phyloP scores from a whole-genome alignment of 2,888 invertebrate genomes.

The Torymus aiolomorphi region DNA sequence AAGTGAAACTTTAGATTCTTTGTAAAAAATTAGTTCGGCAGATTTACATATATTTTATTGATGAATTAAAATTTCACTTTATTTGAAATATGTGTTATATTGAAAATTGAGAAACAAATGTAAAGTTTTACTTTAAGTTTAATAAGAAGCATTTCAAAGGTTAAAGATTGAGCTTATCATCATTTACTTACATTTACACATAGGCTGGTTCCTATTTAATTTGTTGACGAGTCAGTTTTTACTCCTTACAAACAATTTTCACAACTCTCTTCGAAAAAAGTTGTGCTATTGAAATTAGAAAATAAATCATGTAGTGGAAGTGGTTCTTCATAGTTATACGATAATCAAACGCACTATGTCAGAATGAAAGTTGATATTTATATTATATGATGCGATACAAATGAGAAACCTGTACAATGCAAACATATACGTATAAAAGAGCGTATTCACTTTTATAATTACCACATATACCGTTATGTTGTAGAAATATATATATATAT shows the following conservation, averaged over 20 bases:
- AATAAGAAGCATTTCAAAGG: no score
- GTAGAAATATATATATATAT: constrained; percentile 31
- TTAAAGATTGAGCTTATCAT: neutral
- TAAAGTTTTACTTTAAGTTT: no score
- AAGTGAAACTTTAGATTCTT: no score
- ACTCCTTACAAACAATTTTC: no score
- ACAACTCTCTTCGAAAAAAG: neutral
- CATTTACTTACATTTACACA: constrained; percentile 41
- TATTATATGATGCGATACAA: constrained; percentile 30
- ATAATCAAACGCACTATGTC: constrained; percentile 44
- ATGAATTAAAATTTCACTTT: no score
- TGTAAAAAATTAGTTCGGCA: no score
- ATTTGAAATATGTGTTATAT: neutral
- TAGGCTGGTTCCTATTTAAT: constrained; percentile 69
- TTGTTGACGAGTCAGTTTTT: constrained; percentile 56
- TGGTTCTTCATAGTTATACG: constrained; percentile 37
- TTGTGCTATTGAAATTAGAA: constrained; percentile 23
- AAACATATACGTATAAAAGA: constrained; percentile 11
- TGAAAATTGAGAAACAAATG: no score
- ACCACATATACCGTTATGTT: constrained; percentile 44
- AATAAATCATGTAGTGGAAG: constrained; percentile 21
- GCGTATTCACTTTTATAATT: constrained; percentile 39
- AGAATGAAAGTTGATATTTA: constrained; percentile 38
- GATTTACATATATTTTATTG: no score
- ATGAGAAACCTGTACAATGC: constrained; percentile 5